Percentiles rank a stretch among this genome's conserved stretches.
Conservation (phyloP, 2,113 vertebrate genomes). For the Atlantisia rogersi region DNA sequence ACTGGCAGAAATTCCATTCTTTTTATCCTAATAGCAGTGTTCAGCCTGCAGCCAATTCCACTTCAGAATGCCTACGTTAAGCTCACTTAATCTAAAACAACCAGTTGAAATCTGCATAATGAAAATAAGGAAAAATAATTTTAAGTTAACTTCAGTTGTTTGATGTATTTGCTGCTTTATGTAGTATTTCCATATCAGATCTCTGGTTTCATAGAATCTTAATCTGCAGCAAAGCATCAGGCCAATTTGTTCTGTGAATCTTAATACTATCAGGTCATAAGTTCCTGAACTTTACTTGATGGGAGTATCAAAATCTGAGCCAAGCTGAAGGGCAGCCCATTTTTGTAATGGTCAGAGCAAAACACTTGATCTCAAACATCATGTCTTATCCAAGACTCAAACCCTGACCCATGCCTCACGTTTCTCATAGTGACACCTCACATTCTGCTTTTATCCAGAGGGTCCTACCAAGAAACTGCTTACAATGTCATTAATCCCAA, state of each 20-base stretch:
- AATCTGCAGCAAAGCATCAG: not conserved
- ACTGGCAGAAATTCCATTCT: not conserved
- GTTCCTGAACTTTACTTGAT: constrained; percentile 30
- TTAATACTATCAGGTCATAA: not conserved
- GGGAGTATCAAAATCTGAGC: not conserved
- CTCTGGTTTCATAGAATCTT: not conserved
- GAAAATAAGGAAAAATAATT: not conserved
- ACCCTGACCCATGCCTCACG: not conserved
- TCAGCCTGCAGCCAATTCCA: not conserved
- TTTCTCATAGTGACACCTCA: not conserved
- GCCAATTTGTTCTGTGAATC: not conserved
- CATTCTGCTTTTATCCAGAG: not conserved
- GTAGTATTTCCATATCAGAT: not conserved
- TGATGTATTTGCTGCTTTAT: not conserved
- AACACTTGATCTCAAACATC: not conserved
- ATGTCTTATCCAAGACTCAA: constrained; percentile 4
- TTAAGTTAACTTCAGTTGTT: not conserved
- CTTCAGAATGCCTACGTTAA: not conserved
- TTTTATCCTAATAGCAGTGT: not conserved
- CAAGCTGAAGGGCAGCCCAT: not conserved
- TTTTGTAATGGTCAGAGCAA: not conserved
- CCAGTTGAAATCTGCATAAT: not conserved
- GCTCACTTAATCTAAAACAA: not conserved
- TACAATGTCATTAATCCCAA: not conserved
- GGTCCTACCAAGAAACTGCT: not conserved